Base-by-base conservation (phyloP, 2,797 vertebrate species). In the Enteromius thamalakanensis region DNA sequence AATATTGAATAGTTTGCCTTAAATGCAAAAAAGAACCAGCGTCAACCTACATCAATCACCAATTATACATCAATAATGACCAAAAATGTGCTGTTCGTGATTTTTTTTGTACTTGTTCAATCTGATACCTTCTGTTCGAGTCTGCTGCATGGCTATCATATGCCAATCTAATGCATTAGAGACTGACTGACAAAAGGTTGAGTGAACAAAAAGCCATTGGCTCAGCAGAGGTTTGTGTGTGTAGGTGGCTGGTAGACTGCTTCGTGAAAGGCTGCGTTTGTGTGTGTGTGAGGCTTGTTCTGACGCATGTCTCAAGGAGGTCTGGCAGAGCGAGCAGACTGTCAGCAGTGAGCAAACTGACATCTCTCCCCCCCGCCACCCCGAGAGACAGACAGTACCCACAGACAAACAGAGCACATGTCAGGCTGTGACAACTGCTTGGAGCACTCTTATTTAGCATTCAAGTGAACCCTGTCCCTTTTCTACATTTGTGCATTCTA, bases 301-400 rank as follows among this genome's bases (percentile, higher is more conserved):
- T 86, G 65, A 84, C 53, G 86, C 81, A 86, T 84, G 75, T 88
- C 84, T 82, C 82, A 82, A 60, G 26, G 76, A 87, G 76, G 76
- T 78, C 83, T 82, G 81, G 81, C 82, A 86, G 86, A 85, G 76
- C 32, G 64, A 86, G 74, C 62, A 47, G 67, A 67, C 79, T 87
- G 86, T 86, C 84, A 86, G 76, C 76, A 86, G 76, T 53, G 71
- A 85, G 58, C 42, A 74, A 80, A 80, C 84, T 87, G 81, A 81
- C 82, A 86, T 69, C 53, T 67, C 65, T 8, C 60, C 23, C 79
- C 75, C 15, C 68, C 40, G 4, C 23, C 40, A 37, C 17, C 29
- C 23, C 34, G 23, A 83, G 88, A 91, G 89, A 79, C 90, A 88
- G 87, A 88, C 88, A 91, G 90, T 47, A 77, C 70, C 65, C 53